Evolutionary conservation across 2,113 vertebrate species (phyloP).

Genomic region (Sylvia atricapilla): DNA sequence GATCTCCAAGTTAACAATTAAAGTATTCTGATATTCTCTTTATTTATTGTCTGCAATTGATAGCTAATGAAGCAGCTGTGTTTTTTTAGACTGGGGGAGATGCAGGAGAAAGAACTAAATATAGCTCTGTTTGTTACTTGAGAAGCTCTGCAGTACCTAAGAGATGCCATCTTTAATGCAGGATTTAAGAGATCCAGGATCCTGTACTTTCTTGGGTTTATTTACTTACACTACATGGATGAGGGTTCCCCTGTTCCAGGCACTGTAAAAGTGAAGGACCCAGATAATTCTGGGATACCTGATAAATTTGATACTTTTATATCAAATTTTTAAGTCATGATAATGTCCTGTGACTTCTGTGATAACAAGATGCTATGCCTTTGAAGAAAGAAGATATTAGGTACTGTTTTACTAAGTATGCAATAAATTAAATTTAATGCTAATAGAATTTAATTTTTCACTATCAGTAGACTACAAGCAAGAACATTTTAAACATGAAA

Average conservation of each 20-base stretch:
- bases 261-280: neutral
- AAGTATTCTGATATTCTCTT: neutral
- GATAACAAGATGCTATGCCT: neutral
- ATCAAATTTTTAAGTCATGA: neutral
- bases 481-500: neutral
- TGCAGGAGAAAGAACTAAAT: neutral
- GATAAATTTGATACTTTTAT: neutral
- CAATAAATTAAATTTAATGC: conserved; percentile 40
- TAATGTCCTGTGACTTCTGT: neutral
- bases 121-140: neutral
- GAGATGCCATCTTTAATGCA: neutral
- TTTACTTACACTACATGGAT: neutral
- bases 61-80: neutral
- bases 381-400: neutral
- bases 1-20: neutral
- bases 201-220: neutral
- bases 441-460: conserved; percentile 36
- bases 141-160: neutral
- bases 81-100: neutral
- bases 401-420: neutral
- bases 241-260: neutral
- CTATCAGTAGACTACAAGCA: neutral
- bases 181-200: neutral
- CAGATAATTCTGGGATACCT: neutral
- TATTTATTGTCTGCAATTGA: neutral